Conservation (phyloP, 1,140 invertebrate species). For the Drosophila persimilis region DNA sequence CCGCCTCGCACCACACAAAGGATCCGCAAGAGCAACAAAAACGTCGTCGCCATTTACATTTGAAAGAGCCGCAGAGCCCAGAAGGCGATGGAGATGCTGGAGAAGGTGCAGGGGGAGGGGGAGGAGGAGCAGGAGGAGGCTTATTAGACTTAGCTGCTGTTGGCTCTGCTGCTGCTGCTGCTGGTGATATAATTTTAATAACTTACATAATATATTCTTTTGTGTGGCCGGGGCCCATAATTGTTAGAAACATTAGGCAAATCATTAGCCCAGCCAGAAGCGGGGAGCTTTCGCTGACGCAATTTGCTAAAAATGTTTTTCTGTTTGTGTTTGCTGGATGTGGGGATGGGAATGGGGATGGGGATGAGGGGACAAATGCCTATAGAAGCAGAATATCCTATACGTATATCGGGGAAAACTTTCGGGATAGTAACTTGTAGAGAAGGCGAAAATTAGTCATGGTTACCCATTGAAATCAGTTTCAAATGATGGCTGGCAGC, state of each 20-base stretch:
- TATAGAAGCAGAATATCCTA: slow-evolving; percentile 30
- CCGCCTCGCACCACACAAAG: slow-evolving; percentile 39
- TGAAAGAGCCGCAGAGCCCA: slow-evolving; percentile 65
- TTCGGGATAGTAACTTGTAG: slow-evolving; percentile 36
- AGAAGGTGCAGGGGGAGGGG: background rate
- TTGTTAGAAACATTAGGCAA: slow-evolving; percentile 80
- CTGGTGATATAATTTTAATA: slow-evolving; percentile 80
- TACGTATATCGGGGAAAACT: slow-evolving; percentile 45
- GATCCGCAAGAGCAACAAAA: slow-evolving; percentile 33
- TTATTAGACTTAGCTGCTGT: slow-evolving; percentile 62
- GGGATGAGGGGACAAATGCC: too few species aligned
- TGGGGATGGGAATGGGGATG: too few species aligned
- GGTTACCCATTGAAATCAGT: slow-evolving; percentile 30
- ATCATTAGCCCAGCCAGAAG: slow-evolving; percentile 64
- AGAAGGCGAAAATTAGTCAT: slow-evolving; percentile 17
- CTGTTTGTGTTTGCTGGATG: slow-evolving; percentile 50
- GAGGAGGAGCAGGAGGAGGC: slow-evolving; percentile 39
- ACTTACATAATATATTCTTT: slow-evolving; percentile 81
- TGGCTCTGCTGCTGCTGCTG: slow-evolving; percentile 24
- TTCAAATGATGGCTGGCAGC: slow-evolving; percentile 16
- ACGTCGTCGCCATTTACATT: slow-evolving; percentile 75
- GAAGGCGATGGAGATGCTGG: slow-evolving; percentile 30
- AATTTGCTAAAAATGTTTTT: slow-evolving; percentile 64
- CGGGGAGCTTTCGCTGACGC: slow-evolving; percentile 48
- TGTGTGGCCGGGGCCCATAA: slow-evolving; percentile 74